A percentile compares a stretch with the other conserved stretches of the same genome.
Conservation (phyloP, 2,888 invertebrate species). For the Pristionchus mayeri region DNA sequence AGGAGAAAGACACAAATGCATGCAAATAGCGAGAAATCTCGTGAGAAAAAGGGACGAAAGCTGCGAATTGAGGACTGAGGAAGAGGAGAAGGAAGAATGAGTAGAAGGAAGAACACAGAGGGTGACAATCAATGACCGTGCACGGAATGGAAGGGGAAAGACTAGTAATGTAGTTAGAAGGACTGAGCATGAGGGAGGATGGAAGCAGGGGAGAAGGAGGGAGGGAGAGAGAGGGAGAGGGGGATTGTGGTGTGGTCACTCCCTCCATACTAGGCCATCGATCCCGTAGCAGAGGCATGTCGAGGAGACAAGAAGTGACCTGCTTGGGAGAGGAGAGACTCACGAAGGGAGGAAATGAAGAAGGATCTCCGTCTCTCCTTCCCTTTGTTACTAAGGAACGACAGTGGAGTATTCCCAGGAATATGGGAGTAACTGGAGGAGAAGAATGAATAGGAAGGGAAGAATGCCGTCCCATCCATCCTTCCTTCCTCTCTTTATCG, state of each 20-base stretch:
- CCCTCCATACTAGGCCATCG: slow-evolving; percentile 21
- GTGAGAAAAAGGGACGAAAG: slow-evolving; percentile 5
- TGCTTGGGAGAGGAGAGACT: not conserved
- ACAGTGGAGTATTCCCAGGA: too few species aligned
- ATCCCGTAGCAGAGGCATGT: not conserved
- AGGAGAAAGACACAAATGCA: not conserved
- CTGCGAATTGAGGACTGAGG: not conserved
- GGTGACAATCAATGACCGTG: slow-evolving; percentile 4
- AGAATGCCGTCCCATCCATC: too few species aligned
- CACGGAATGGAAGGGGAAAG: not conserved
- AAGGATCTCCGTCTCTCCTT: too few species aligned
- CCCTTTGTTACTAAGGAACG: too few species aligned
- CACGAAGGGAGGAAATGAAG: not conserved
- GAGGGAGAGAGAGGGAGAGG: not conserved
- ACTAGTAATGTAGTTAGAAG: slow-evolving; percentile 35
- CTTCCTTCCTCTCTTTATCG: not conserved
- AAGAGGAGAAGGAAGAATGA: not conserved
- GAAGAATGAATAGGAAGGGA: too few species aligned
- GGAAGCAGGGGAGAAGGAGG: not conserved
- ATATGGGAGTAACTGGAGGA: too few species aligned
- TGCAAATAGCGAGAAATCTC: slow-evolving; percentile 18
- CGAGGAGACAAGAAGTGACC: not conserved
- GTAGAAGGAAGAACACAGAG: not conserved
- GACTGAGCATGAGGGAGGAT: not conserved
- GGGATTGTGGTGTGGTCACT: slow-evolving; percentile 43